Percentiles rank a stretch among this genome's conserved stretches.
These are phyloP conservation scores for Drosophila nr. perissopoda DNA, from an alignment of 2,888 invertebrate genomes.

Conservation along the genomic window DNA sequence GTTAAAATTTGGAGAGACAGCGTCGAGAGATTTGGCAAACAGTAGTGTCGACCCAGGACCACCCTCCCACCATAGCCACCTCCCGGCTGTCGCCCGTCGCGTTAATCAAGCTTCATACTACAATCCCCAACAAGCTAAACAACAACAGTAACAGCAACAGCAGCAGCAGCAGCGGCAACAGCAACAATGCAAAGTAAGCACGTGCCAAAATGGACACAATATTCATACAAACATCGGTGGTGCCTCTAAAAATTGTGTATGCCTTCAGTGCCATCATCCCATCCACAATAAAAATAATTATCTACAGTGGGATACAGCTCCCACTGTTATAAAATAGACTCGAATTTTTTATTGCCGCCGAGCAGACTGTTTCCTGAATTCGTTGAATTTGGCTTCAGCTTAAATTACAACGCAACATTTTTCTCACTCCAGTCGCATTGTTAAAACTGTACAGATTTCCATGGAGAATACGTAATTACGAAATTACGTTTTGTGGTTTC, in stretches of 20 bases:
- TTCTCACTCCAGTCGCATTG: not conserved
- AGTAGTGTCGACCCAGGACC: slow-evolving; percentile 40
- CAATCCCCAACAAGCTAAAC: slow-evolving; percentile 63
- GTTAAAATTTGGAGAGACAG: slow-evolving; percentile 78
- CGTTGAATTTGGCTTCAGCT: slow-evolving; percentile 2
- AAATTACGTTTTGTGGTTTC: not conserved
- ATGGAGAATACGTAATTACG: not conserved
- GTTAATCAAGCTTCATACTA: slow-evolving; percentile 74
- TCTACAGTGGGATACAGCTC: slow-evolving; percentile 11
- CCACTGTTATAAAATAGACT: slow-evolving; percentile 3
- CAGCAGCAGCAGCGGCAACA: slow-evolving; percentile 40
- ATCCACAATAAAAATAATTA: slow-evolving; percentile 15
- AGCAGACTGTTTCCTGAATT: not conserved
- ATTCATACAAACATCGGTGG: slow-evolving; percentile 10
- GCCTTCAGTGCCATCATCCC: slow-evolving; percentile 4
- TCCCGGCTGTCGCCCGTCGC: slow-evolving; percentile 28
- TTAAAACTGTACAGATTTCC: not conserved
- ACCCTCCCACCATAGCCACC: not conserved
- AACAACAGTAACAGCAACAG: slow-evolving; percentile 27
- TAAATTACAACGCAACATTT: slow-evolving; percentile 6
- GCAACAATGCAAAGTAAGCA: slow-evolving; percentile 57
- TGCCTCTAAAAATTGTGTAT: slow-evolving; percentile 19
- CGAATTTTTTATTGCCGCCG: slow-evolving; percentile 9
- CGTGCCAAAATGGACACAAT: slow-evolving; percentile 71
- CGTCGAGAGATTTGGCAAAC: slow-evolving; percentile 77